phyloP scores from a whole-genome alignment of 2,113 vertebrate species.

The Corydoras maculifer region DNA sequence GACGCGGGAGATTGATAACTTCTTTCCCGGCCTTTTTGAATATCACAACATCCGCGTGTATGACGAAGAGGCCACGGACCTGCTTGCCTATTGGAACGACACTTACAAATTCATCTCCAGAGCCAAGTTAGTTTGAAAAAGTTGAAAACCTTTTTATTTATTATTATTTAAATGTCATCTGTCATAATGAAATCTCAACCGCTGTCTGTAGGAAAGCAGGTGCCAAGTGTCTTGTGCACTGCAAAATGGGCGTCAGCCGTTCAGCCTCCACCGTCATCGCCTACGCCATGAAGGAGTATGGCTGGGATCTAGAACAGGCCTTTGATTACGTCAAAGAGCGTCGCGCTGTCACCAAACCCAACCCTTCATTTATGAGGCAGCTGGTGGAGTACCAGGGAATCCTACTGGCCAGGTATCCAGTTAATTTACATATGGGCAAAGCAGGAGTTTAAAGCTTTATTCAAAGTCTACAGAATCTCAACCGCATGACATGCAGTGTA shows the following conservation, averaged over 20 bases:
- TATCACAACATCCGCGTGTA: constrained; percentile 97
- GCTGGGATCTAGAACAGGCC: constrained; percentile 90
- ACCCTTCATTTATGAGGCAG: constrained; percentile 95
- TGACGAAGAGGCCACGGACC: constrained; percentile 95
- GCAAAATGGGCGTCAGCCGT: constrained; percentile 97
- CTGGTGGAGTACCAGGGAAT: constrained; percentile 98
- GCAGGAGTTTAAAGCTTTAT: not conserved
- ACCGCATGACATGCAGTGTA: too few relatives aligned
- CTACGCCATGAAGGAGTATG: constrained; percentile 97
- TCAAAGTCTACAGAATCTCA: too few relatives aligned
- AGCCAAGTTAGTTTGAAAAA: constrained; percentile 57
- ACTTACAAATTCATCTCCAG: constrained; percentile 98
- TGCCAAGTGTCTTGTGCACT: constrained; percentile 84
- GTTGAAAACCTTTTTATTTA: too few relatives aligned
- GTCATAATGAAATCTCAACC: not conserved
- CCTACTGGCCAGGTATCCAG: constrained; percentile 84
- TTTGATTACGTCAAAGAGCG: constrained; percentile 89
- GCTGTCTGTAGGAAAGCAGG: constrained; percentile 34
- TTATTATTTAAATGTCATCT: too few relatives aligned
- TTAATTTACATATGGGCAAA: constrained; percentile 17
- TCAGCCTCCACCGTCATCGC: constrained; percentile 95
- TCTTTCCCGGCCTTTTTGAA: constrained; percentile 91
- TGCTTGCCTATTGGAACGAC: constrained; percentile 97
- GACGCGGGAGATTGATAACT: constrained; percentile 96
- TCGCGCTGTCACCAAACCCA: constrained; percentile 90